Evolutionary conservation across 2,888 invertebrate genomes (phyloP).

Genomic region (Tetheella fluctuosa): DNA sequence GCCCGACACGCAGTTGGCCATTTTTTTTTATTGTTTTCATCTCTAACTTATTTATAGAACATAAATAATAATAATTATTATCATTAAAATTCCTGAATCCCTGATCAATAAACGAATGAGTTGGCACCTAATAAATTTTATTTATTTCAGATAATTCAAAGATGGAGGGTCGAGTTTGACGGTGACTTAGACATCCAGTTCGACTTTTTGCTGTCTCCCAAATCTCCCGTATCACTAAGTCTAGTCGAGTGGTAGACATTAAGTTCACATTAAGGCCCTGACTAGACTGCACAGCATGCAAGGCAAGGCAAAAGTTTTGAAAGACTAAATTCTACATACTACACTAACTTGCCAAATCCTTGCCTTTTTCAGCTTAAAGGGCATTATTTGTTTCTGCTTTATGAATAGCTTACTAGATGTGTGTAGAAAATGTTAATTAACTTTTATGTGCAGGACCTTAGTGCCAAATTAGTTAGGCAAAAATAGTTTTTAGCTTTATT

Average conservation of each 20-base stretch:
- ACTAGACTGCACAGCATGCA: background rate
- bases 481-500: background rate
- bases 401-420: background rate
- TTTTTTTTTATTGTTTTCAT: too few relatives aligned
- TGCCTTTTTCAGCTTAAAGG: background rate
- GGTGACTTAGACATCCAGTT: conserved; percentile 90
- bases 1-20: too few relatives aligned
- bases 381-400: background rate
- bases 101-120: too few relatives aligned
- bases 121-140: too few relatives aligned
- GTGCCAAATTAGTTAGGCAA: background rate
- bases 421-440: background rate
- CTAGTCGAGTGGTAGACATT: conserved; percentile 84
- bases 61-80: too few relatives aligned
- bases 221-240: conserved; percentile 88
- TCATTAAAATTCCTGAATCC: too few relatives aligned
- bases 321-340: background rate
- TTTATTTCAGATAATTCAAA: conserved; percentile 85
- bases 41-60: too few relatives aligned
- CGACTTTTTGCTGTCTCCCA: conserved; percentile 92
- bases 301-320: background rate
- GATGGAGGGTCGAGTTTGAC: conserved; percentile 88
- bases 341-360: background rate
- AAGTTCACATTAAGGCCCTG: background rate
- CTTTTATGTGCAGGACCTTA: background rate